Evolutionary conservation across 2,888 invertebrate species (phyloP), one percentile per base, ranked within the genome.

Genomic region (Cosmia trapezina): DNA sequence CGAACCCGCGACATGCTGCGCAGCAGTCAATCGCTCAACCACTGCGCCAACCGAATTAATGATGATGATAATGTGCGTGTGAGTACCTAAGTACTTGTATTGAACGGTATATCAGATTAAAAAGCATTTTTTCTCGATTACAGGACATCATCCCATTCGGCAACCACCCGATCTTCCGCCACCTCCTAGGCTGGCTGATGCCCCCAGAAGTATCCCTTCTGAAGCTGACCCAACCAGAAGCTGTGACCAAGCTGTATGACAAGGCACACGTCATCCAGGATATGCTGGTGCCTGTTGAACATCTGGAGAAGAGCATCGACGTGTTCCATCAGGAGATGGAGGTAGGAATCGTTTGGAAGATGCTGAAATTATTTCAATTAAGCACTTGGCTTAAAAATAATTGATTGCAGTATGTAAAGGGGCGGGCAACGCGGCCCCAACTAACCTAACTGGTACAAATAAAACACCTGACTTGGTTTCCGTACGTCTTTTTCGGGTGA

Each of bases 131-230:
- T 41, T 41, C 8, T 41, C 41, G 41, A 41, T 41, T 41, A 41
- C 51, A 51, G 97, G 98, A 98, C 84, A 98, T 98, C 65, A 97
- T 98, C 72, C 97, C 98, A 0, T 98, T 98, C 91, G 98, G 98
- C 41, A 98, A 98, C 93, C 96, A 98, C 88, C 89, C 96, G 0
- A 49, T 98, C 45, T 98, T 98, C 94, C 97, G 98, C 0, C 96
- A 96, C 81, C 91, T 98, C 17, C 96, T 98, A 73, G 98, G 98
- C 0, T 98, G 98, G 98, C 94, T 98, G 94, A 97, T 98, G 93
- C 98, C 98, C 0, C 98, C 98, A 0, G 98, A 98, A 91, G 97
- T 98, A 14, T 97, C 98, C 0, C 95, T 98, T 12, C 93, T 98
- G 78, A 98, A 98, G 92, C 93, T 98, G 81, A 98, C 98, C 0